Evolutionary conservation across 2,888 invertebrate genomes (phyloP).

Genomic region (Volucella bombylans): DNA sequence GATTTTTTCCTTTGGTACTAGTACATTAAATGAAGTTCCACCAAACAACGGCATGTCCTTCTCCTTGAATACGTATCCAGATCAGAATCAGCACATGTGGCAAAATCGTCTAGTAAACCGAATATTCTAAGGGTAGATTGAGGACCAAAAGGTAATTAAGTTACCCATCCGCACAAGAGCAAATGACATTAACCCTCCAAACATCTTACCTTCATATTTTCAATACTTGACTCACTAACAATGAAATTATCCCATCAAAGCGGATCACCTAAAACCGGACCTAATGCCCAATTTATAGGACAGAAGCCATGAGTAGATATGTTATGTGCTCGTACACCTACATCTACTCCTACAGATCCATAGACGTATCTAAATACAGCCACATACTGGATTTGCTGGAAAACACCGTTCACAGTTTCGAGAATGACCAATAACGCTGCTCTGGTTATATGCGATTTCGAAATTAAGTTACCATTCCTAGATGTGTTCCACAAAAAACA

Average conservation of each 20-base stretch:
- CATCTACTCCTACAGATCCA: no score
- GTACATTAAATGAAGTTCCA: slow-evolving; percentile 54
- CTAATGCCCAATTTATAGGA: slow-evolving; percentile 60
- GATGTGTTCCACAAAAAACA: slow-evolving; percentile 32
- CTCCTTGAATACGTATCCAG: slow-evolving; percentile 10
- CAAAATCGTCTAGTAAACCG: not conserved
- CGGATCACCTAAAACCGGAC: slow-evolving; percentile 62
- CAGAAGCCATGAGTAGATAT: slow-evolving; percentile 5
- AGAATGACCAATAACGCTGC: slow-evolving; percentile 4
- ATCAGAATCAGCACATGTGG: not conserved
- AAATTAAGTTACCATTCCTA: slow-evolving; percentile 68
- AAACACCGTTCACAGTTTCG: slow-evolving; percentile 40
- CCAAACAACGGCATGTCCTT: slow-evolving; percentile 15
- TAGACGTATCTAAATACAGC: no score
- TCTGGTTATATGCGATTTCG: slow-evolving; percentile 51
- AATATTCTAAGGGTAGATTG: slow-evolving; percentile 16
- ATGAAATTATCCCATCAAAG: slow-evolving; percentile 73
- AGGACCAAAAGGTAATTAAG: slow-evolving; percentile 65
- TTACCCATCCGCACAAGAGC: slow-evolving; percentile 45
- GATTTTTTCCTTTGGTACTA: slow-evolving; percentile 7
- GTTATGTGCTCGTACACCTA: no score
- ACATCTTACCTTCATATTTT: slow-evolving; percentile 68
- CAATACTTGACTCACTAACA: slow-evolving; percentile 58
- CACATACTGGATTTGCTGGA: slow-evolving; percentile 19
- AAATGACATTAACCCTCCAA: slow-evolving; percentile 43